Evolutionary conservation across 1,140 invertebrate genomes (phyloP).

Genomic region (Marisa cornuarietis): DNA sequence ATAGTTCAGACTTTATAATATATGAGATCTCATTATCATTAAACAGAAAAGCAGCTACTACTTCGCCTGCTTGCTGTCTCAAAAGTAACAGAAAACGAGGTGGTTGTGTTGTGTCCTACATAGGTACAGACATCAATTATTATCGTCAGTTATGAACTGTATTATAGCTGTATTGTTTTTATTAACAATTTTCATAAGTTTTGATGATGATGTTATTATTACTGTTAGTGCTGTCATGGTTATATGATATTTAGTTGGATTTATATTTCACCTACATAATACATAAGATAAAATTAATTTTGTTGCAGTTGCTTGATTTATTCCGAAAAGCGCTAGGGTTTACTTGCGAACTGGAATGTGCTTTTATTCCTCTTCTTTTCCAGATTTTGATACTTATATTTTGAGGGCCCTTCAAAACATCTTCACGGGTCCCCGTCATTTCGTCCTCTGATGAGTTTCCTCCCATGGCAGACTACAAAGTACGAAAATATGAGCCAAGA

Average conservation of each 20-base stretch:
- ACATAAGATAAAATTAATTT: no score
- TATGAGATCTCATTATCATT: not conserved
- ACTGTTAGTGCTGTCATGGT: no score
- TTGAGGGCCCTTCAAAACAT: not conserved
- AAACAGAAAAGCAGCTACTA: not conserved
- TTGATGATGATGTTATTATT: no score
- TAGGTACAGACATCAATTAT: no score
- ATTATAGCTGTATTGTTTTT: no score
- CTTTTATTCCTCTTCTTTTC: not conserved
- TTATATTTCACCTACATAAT: no score
- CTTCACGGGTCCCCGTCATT: not conserved
- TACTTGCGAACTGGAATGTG: not conserved
- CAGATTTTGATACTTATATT: not conserved
- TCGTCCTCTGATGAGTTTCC: not conserved
- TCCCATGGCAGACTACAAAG: constrained; percentile 4
- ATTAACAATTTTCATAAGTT: no score
- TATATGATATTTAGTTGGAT: no score
- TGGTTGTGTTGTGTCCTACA: no score
- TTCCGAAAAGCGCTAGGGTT: not conserved
- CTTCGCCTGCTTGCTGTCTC: not conserved
- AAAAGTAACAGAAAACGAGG: no score
- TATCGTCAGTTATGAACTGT: no score
- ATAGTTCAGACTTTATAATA: not conserved
- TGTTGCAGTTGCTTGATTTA: not conserved
- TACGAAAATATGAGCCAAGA: not conserved